Base-by-base conservation (phyloP, 2,888 invertebrate species). In the Tolmerus cingulatus region DNA sequence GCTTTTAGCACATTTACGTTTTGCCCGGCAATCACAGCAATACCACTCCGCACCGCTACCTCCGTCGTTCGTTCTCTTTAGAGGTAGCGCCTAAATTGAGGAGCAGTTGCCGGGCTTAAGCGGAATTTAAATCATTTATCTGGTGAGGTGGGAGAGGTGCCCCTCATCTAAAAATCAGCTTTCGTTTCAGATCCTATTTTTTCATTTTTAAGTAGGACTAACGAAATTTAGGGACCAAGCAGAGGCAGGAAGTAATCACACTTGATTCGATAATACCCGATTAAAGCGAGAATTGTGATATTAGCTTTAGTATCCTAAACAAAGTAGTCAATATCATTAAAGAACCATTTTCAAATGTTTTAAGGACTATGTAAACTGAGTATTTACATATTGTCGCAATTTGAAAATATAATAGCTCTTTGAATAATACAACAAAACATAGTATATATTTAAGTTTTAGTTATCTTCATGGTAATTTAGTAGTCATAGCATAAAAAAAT, bases 1-100 rank as follows among this genome's bases (percentile, higher is more conserved):
- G 30, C 82, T 82, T 57, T 82, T 82, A 78, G 82, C 84, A 86
- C 74, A 87, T 86, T 87, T 88, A 16, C 85, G 85, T 85, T 27
- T 16, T 46, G 27, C 66, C 66, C 34, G 23, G 46, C 74, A 85
- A 85, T 74, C 85, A 46, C 66, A 66, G 66, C 27, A 66, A 23
- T 8, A 27, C 9, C 12, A 23, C 66, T 23, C 12, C 9, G 27
- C 16, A 27, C 46, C 5, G 43, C 34, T n/a, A 8, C 37, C 43
- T 27, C 23, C 43, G 19, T 40, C 23, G 85, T 1, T 66, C 66
- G 85, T 12, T 27, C 66, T 66, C 66, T 12, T 27, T 27, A 66
- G 2, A 19, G 9, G 27, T 4, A 66, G 66, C 23, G 19, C 14
- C 74, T 43, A 57, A 55, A 23, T 46, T 85, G 74, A 46, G 16